A percentile compares a stretch with the other conserved stretches of the same genome.
phyloP scores from a whole-genome alignment of 2,797 vertebrate species.

The Aythya fuligula region DNA sequence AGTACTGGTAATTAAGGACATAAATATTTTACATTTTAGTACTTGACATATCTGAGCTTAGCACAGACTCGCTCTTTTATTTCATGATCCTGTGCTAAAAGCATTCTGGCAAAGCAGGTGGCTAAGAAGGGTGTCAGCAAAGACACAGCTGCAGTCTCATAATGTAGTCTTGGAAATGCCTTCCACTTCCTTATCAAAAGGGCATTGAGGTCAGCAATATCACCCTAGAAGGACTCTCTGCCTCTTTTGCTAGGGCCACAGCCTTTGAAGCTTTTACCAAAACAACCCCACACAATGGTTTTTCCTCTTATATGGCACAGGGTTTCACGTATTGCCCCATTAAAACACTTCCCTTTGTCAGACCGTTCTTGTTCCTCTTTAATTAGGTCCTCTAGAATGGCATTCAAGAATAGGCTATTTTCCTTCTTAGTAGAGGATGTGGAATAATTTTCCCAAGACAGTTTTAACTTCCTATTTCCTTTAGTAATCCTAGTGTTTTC shows the following conservation, averaged over 20 bases:
- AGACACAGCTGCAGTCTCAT: constrained; percentile 59
- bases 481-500: constrained; percentile 71
- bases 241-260: not conserved
- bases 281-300: fast-evolving
- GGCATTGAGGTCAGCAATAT: not conserved
- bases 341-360: constrained; percentile 58
- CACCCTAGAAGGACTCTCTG: not conserved
- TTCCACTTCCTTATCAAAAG: not conserved
- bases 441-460: constrained; percentile 68
- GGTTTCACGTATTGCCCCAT: constrained; percentile 21
- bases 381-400: constrained; percentile 71
- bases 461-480: constrained; percentile 66
- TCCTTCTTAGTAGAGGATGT: constrained; percentile 64
- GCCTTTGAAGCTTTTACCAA: not conserved
- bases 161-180: constrained; percentile 9
- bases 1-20: constrained; percentile 15
- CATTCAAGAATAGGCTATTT: constrained; percentile 67
- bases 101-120: constrained; percentile 52
- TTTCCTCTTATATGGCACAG: not conserved
- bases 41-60: constrained; percentile 58
- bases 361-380: constrained; percentile 55
- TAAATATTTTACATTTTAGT: constrained; percentile 58
- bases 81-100: constrained; percentile 37
- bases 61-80: constrained; percentile 25
- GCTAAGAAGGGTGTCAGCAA: constrained; percentile 57